phyloP scores from a whole-genome alignment of 2,888 invertebrate species.

The Dolichopus griseipennis region DNA sequence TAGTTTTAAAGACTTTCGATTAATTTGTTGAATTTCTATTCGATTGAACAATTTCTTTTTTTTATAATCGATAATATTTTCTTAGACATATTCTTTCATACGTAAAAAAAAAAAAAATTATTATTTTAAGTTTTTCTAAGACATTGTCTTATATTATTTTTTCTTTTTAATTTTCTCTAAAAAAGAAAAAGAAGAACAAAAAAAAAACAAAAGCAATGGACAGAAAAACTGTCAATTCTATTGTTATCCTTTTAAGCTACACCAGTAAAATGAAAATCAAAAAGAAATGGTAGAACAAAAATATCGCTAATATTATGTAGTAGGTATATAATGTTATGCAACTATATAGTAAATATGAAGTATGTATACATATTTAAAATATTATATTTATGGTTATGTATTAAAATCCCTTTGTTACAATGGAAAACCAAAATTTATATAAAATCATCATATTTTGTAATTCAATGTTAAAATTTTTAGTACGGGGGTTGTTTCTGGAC shows the following conservation, averaged over 20 bases:
- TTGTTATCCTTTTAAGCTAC: slow-evolving; percentile 6
- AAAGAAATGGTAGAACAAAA: neutral
- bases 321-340: no score
- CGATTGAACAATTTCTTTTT: neutral
- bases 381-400: no score
- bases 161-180: no score
- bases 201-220: neutral
- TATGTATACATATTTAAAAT: no score
- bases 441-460: no score
- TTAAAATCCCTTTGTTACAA: no score
- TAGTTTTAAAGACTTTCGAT: neutral
- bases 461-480: no score
- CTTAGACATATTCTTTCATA: neutral
- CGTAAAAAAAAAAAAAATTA: no score
- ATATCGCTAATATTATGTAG: neutral
- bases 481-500: no score
- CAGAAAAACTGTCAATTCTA: slow-evolving; percentile 1
- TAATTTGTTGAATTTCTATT: neutral
- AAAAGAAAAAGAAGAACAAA: neutral
- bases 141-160: no score
- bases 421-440: no score
- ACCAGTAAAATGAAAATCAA: neutral
- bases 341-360: no score
- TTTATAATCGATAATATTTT: neutral
- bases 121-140: neutral